Evolutionary conservation across 1,140 invertebrate genomes (phyloP).

Genomic region (Pinna nobilis): DNA sequence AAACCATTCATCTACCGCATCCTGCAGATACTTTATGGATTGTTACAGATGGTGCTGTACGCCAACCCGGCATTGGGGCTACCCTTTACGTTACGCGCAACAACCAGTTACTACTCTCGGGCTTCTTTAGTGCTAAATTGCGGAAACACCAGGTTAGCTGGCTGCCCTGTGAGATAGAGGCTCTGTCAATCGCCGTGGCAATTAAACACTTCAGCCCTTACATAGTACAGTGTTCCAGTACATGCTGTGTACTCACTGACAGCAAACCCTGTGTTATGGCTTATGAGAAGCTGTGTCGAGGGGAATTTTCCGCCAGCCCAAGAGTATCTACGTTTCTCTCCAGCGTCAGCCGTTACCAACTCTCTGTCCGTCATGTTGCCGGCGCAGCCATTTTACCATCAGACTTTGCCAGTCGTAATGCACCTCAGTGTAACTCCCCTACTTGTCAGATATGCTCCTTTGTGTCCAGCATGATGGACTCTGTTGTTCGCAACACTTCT

Average conservation of each 20-base stretch:
- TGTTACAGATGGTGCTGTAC: conserved; percentile 39
- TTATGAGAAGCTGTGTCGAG: not conserved
- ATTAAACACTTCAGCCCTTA: conserved; percentile 34
- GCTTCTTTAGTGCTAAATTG: conserved; percentile 41
- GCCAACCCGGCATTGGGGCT: conserved; percentile 20
- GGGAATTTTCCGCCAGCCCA: conserved; percentile 35
- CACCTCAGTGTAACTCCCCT: conserved; percentile 13
- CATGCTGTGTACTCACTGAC: conserved; percentile 4
- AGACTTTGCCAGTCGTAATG: conserved; percentile 44
- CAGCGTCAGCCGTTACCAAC: conserved; percentile 40
- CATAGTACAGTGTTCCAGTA: conserved; percentile 7
- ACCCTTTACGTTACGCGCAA: conserved; percentile 27
- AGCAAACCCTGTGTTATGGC: conserved; percentile 7
- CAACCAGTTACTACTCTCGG: conserved; percentile 3
- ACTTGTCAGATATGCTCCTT: conserved; percentile 27
- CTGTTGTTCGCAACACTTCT: conserved; percentile 7
- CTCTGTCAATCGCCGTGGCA: conserved; percentile 24
- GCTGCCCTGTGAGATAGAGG: conserved; percentile 36
- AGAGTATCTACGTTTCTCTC: conserved; percentile 27
- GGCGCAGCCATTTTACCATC: conserved; percentile 37
- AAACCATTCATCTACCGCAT: conserved; percentile 2
- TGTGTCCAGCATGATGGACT: conserved; percentile 3
- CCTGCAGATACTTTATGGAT: conserved; percentile 35
- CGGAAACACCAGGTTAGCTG: conserved; percentile 19
- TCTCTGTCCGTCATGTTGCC: conserved; percentile 28